These are phyloP conservation scores for Porites australiensis DNA, from an alignment of 64 coral and sea anemone genomes.

Conservation along the genomic window DNA sequence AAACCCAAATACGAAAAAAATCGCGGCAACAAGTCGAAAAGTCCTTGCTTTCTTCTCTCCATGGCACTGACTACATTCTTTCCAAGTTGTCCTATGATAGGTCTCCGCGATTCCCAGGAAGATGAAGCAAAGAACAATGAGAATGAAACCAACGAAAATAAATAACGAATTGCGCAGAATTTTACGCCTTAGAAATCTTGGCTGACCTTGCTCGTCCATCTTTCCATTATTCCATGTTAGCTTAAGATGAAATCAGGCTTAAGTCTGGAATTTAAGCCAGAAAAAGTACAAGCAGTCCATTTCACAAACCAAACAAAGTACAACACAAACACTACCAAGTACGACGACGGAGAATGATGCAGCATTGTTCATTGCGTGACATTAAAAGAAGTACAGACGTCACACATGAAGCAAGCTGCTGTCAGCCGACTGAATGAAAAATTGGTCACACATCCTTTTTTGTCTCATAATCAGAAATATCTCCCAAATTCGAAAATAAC, in stretches of 20 bases:
- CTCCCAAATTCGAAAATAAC: too few relatives aligned
- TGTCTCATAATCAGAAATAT: too few relatives aligned
- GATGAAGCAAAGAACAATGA: slow-evolving; percentile 26
- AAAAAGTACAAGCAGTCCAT: not conserved
- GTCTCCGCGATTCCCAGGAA: slow-evolving; percentile 35
- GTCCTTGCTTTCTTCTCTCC: not conserved
- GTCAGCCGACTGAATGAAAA: too few relatives aligned
- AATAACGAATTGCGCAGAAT: slow-evolving; percentile 22
- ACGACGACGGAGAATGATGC: too few relatives aligned
- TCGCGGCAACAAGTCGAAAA: slow-evolving; percentile 11
- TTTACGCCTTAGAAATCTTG: not conserved
- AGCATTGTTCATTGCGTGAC: not conserved
- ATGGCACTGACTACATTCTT: not conserved
- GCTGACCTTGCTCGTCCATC: slow-evolving; percentile 9
- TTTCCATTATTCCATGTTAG: not conserved
- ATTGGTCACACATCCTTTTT: too few relatives aligned
- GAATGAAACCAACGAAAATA: slow-evolving; percentile 5
- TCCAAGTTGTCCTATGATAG: not conserved
- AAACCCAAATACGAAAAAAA: slow-evolving; percentile 19
- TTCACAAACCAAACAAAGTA: not conserved
- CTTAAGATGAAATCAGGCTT: too few relatives aligned
- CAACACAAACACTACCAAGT: not conserved
- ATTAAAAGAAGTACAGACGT: not conserved
- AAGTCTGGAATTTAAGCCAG: not conserved
- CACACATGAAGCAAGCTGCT: too few relatives aligned